Evolutionary conservation across 2,113 vertebrate species (phyloP).

Genomic region (Indri indri): DNA sequence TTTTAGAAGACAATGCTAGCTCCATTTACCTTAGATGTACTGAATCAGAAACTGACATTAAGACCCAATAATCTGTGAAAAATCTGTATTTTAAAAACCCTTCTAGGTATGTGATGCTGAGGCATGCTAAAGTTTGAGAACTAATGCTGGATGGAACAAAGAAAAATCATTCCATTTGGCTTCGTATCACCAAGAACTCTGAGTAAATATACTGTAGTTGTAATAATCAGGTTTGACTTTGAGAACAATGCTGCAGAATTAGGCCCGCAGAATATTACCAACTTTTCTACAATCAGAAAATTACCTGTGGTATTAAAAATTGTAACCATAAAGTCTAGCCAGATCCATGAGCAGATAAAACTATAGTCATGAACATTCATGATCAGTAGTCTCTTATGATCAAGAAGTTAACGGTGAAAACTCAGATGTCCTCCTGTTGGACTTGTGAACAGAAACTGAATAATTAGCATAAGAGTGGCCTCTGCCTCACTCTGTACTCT

Average conservation of each 20-base stretch:
- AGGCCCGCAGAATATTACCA: not conserved
- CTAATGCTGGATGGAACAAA: not conserved
- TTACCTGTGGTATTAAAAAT: not conserved
- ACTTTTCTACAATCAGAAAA: not conserved
- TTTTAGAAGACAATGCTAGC: not conserved
- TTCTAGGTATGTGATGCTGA: not conserved
- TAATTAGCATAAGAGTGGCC: not conserved
- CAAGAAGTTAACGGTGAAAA: not conserved
- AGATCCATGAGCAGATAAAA: not conserved
- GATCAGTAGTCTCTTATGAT: not conserved
- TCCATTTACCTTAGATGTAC: not conserved
- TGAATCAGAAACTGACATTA: not conserved
- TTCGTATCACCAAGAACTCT: not conserved
- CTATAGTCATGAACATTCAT: not conserved
- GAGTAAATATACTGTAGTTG: not conserved
- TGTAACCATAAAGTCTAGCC: not conserved
- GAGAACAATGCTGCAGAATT: not conserved
- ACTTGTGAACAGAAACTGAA: not conserved
- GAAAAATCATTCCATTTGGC: not conserved
- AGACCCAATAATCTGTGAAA: not conserved
- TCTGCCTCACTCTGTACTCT: not conserved
- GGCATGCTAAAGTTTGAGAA: not conserved
- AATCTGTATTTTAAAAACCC: not conserved
- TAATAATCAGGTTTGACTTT: not conserved
- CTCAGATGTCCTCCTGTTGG: not conserved